Percentiles rank a stretch among this genome's conserved stretches.
These are phyloP conservation scores for Pseudomyrmex flavicornis DNA, from an alignment of 1,140 invertebrate species.

Conservation along the genomic window DNA sequence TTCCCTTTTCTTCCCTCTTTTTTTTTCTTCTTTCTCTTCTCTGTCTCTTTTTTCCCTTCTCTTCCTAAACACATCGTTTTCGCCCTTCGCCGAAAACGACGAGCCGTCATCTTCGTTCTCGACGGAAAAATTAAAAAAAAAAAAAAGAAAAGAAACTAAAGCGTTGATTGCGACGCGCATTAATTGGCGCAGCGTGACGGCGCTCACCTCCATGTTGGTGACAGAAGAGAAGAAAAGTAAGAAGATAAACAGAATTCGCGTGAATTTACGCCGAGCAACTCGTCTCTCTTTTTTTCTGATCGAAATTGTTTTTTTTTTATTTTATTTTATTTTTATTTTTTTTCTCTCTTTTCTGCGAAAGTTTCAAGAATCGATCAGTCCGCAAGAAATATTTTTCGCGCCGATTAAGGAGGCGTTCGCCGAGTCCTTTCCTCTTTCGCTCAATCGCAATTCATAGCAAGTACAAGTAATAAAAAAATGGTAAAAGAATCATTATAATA, in stretches of 20 bases:
- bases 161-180: conserved; percentile 7
- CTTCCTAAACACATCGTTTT: background rate
- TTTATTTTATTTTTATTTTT: background rate
- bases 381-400: background rate
- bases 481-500: conserved; percentile 69
- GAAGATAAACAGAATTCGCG: conserved; percentile 31
- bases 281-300: background rate
- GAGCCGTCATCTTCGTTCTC: conserved; percentile 21
- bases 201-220: background rate
- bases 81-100: conserved; percentile 14
- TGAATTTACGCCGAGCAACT: conserved; percentile 22
- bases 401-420: conserved; percentile 14
- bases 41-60: background rate
- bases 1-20: no score
- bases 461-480: conserved; percentile 77
- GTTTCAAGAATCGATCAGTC: conserved; percentile 2
- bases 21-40: no score
- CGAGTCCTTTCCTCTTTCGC: conserved; percentile 32
- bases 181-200: conserved; percentile 24
- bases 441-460: conserved; percentile 34
- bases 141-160: background rate
- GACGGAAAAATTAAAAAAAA: background rate
- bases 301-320: background rate
- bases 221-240: background rate
- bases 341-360: background rate